Conservation (phyloP, 2,797 vertebrate genomes). For the Champsocephalus gunnari region DNA sequence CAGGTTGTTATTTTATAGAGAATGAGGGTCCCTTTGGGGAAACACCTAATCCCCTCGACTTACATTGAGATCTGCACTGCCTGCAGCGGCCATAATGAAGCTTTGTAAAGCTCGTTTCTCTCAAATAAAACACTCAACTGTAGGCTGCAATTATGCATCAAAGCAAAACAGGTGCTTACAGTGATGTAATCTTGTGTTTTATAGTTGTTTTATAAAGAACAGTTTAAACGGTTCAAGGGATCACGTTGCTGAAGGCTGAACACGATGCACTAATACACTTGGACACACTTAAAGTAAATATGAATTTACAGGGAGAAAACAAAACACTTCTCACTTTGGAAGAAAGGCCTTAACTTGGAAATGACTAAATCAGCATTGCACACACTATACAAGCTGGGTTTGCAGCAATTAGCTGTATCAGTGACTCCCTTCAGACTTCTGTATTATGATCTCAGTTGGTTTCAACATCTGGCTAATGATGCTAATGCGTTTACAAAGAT, state of each 20-base stretch:
- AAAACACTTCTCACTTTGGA: background rate
- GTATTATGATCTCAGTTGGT: background rate
- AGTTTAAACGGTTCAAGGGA: constrained; percentile 21
- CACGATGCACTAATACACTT: constrained; percentile 6
- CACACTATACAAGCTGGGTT: background rate
- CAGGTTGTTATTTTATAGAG: constrained; percentile 22
- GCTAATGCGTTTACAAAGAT: background rate
- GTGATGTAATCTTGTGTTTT: constrained; percentile 48
- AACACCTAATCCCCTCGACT: constrained; percentile 62
- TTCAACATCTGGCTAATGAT: background rate
- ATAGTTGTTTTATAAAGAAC: constrained; percentile 36
- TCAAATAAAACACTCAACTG: constrained; percentile 39
- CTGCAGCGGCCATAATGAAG: constrained; percentile 51
- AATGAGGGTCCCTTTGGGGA: constrained; percentile 56
- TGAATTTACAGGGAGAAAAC: background rate
- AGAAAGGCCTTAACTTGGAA: background rate
- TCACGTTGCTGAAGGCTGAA: constrained; percentile 25
- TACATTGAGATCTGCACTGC: constrained; percentile 54
- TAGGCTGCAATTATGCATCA: constrained; percentile 42
- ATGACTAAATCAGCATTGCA: background rate
- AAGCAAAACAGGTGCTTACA: constrained; percentile 57
- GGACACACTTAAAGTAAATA: background rate
- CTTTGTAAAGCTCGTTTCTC: constrained; percentile 22
- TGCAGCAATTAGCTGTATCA: background rate
- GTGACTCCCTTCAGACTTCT: background rate